phyloP scores from a whole-genome alignment of 2,888 invertebrate genomes.

The Brenthis ino region DNA sequence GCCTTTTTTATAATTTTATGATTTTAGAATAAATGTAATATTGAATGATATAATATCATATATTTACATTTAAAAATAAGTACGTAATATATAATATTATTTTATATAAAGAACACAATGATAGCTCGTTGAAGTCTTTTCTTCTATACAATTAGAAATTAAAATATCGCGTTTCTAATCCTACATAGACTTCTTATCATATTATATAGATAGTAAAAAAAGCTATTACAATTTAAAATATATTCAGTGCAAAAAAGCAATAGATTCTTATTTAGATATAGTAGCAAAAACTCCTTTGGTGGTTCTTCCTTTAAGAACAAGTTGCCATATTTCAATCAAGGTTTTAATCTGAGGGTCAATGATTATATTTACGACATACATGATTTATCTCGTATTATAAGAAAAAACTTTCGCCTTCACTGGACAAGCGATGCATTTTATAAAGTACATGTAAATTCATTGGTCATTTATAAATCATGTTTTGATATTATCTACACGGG shows the following conservation, averaged over 20 bases:
- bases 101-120: neutral
- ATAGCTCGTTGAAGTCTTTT: conserved; percentile 19
- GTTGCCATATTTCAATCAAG: conserved; percentile 38
- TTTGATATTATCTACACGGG: neutral
- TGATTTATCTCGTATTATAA: conserved; percentile 36
- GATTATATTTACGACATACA: conserved; percentile 30
- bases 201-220: neutral
- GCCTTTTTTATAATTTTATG: too few species aligned
- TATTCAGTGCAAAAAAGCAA: neutral
- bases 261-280: conserved; percentile 12
- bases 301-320: conserved; percentile 40
- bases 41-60: too few species aligned
- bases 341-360: conserved; percentile 36
- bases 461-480: neutral
- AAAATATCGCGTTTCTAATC: neutral
- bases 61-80: neutral
- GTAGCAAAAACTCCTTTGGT: conserved; percentile 23
- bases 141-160: neutral
- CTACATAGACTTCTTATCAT: neutral
- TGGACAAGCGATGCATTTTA: conserved; percentile 23
- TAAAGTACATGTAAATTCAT: neutral
- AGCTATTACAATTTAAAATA: neutral
- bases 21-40: too few species aligned
- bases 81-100: neutral
- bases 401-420: conserved; percentile 38